A percentile compares a stretch with the other conserved stretches of the same genome.
Conservation (phyloP, 2,797 vertebrate species). For the Poecilia picta region DNA sequence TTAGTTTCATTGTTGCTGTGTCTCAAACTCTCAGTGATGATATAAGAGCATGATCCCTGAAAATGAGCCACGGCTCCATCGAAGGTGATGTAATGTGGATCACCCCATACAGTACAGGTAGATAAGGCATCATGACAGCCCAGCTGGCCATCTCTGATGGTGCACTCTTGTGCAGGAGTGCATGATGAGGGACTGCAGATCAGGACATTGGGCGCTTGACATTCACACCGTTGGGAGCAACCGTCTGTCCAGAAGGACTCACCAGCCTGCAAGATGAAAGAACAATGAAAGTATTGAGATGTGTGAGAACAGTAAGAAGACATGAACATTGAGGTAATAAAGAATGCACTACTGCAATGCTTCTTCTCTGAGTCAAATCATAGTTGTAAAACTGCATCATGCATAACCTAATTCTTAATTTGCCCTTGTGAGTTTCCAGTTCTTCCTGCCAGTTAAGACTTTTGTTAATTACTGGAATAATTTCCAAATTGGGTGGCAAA, state of each 20-base stretch:
- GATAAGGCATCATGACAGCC: slow-evolving; percentile 64
- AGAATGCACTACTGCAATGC: not conserved
- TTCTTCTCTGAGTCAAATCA: not conserved
- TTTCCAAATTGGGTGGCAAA: not conserved
- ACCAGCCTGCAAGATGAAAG: slow-evolving; percentile 40
- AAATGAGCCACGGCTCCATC: slow-evolving; percentile 79
- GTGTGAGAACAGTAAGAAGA: not conserved
- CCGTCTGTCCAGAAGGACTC: slow-evolving; percentile 65
- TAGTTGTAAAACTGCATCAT: not conserved
- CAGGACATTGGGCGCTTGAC: slow-evolving; percentile 55
- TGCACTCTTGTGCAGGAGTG: slow-evolving; percentile 58
- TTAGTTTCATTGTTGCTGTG: slow-evolving; percentile 22
- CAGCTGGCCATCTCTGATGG: slow-evolving; percentile 52
- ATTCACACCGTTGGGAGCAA: slow-evolving; percentile 69
- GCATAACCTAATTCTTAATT: not conserved
- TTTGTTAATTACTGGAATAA: not conserved
- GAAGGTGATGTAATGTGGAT: slow-evolving; percentile 81
- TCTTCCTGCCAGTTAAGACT: not conserved
- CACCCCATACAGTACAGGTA: slow-evolving; percentile 76
- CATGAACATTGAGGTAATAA: not conserved
- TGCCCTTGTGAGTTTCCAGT: not conserved
- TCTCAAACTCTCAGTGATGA: slow-evolving; percentile 62
- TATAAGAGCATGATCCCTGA: slow-evolving; percentile 81
- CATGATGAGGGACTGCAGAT: slow-evolving; percentile 57
- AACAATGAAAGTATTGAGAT: not conserved